Conservation (phyloP, 2,888 invertebrate species). For the Aphidoletes aphidimyza region DNA sequence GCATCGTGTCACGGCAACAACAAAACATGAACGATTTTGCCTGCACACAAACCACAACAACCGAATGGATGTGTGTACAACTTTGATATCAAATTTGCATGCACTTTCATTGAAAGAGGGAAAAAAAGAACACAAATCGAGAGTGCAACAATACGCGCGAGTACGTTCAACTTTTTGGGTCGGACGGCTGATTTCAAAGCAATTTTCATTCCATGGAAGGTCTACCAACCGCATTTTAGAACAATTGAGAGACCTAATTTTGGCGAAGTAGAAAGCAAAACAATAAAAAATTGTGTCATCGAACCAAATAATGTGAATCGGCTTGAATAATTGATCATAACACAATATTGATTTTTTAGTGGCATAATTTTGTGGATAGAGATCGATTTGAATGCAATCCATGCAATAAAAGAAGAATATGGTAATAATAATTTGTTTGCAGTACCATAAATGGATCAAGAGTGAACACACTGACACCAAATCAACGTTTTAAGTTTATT, state of each 20-base stretch:
- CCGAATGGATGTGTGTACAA: neutral
- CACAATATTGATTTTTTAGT: neutral
- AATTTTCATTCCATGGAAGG: too few relatives aligned
- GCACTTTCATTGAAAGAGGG: neutral
- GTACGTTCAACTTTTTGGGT: constrained; percentile 21
- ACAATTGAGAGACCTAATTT: too few relatives aligned
- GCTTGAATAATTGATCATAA: constrained; percentile 19
- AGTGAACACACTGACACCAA: too few relatives aligned
- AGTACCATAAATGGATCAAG: too few relatives aligned
- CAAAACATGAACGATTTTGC: neutral
- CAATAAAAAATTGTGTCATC: neutral
- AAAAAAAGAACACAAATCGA: constrained; percentile 27
- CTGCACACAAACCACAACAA: neutral
- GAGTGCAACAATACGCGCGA: constrained; percentile 13
- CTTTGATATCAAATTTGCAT: neutral
- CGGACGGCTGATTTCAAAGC: too few relatives aligned
- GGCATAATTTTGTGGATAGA: neutral
- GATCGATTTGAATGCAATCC: neutral
- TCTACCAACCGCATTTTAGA: too few relatives aligned
- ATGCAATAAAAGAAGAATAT: too few relatives aligned
- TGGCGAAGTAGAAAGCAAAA: too few relatives aligned
- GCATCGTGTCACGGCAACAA: neutral
- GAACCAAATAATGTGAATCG: neutral
- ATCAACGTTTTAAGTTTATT: too few relatives aligned
- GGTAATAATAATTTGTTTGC: too few relatives aligned